Conservation (phyloP, 1,140 invertebrate species). For the Neoseiulus cucumeris region DNA sequence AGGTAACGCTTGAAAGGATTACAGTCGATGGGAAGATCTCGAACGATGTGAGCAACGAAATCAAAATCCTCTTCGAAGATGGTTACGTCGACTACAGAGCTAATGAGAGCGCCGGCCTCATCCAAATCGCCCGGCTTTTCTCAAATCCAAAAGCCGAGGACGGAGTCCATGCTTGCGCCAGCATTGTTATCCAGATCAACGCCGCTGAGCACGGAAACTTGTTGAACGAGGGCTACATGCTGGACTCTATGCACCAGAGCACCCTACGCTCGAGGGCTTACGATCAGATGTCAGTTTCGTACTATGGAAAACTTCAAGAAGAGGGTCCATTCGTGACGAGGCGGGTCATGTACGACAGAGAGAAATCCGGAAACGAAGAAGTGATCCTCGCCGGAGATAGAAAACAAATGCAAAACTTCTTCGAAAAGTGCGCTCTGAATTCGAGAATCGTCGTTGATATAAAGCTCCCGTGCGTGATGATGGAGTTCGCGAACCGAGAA, state of each 20-base stretch:
- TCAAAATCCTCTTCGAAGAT: not conserved
- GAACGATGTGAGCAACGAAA: not conserved
- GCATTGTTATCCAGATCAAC: not conserved
- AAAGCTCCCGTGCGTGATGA: constrained; percentile 11
- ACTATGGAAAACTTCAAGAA: not conserved
- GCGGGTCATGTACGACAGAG: constrained; percentile 11
- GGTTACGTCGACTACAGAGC: not conserved
- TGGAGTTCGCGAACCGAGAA: constrained; percentile 14
- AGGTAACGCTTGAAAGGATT: not conserved
- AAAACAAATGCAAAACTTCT: constrained; percentile 8
- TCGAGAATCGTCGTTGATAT: constrained; percentile 14
- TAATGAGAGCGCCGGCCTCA: not conserved
- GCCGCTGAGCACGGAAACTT: not conserved
- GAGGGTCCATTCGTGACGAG: constrained; percentile 15
- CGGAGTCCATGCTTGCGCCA: not conserved
- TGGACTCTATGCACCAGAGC: not conserved
- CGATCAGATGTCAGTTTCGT: not conserved
- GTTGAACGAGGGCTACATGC: not conserved
- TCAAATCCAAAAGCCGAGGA: not conserved
- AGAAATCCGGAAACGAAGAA: constrained; percentile 13
- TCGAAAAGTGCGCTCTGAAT: not conserved
- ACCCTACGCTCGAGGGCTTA: not conserved
- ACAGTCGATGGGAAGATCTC: not conserved
- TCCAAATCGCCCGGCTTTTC: not conserved
- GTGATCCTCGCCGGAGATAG: constrained; percentile 17